A percentile compares a stretch with the other conserved stretches of the same genome.
Evolutionary conservation across 2,113 vertebrate species (phyloP).

Genomic region (Psittacus erithacus): DNA sequence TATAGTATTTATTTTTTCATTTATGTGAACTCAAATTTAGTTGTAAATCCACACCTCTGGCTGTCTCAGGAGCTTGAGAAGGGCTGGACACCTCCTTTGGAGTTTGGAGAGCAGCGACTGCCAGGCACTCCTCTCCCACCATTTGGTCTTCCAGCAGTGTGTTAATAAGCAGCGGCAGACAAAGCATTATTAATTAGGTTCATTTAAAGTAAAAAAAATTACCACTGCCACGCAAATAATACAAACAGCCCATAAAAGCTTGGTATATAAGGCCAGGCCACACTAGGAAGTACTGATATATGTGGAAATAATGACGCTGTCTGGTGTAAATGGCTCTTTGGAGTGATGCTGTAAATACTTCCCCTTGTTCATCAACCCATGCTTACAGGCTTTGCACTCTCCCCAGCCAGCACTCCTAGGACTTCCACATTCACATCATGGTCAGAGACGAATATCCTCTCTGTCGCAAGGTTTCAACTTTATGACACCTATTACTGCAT

Average conservation of each 20-base stretch:
- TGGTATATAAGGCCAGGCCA: background rate
- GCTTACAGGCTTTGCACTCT: background rate
- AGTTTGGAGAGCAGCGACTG: accelerated
- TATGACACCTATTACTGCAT: background rate
- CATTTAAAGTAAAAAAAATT: background rate
- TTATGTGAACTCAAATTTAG: background rate
- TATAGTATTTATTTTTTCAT: background rate
- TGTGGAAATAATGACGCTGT: conserved; percentile 10
- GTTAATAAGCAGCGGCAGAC: background rate
- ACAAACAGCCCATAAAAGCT: background rate
- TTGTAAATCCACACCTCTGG: background rate
- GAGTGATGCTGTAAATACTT: conserved; percentile 23
- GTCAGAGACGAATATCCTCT: background rate
- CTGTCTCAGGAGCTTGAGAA: background rate
- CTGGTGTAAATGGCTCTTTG: background rate
- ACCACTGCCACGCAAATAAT: background rate
- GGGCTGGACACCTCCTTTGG: background rate
- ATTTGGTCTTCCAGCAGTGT: background rate
- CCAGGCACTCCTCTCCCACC: background rate
- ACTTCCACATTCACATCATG: accelerated
- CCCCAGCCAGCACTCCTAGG: background rate
- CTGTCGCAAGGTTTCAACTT: background rate
- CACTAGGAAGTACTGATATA: background rate
- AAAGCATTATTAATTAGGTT: conserved; percentile 2
- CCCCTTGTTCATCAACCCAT: background rate